Base-by-base conservation (phyloP, 2,888 invertebrate genomes). In the Cephus spinipes region DNA sequence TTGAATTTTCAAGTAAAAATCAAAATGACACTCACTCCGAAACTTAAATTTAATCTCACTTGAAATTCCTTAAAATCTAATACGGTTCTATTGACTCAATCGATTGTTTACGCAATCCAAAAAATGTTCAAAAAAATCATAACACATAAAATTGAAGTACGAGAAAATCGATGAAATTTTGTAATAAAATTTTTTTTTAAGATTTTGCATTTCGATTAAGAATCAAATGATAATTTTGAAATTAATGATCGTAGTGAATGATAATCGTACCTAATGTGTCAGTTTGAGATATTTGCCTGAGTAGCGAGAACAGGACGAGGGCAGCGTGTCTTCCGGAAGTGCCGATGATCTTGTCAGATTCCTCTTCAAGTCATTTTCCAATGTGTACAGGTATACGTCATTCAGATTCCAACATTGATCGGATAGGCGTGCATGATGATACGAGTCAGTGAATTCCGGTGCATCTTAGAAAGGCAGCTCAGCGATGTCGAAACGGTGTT, bases 11-110 rank as follows among this genome's bases (percentile, higher is more conserved):
- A 1, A 9, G 40, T 23, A 15, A 32, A 71, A 71, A 30, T 71
- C 71, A 32, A 31, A 31, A 71, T 15, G 71, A 71, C 71, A 71
- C 32, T 69, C 73, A 34, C 40, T 79, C 31, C 75, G 68, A 73
- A 34, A 73, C 80, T 84, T 80, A 75, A 75, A 80, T 34, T 78
- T 83, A 85, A 82, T 84, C 85, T 85, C 84, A 85, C 85, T 85
- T 81, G 77, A 35, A 35, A 69, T 40, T 69, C 35, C 78, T 80
- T 79, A 84, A 79, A 69, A 68, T 73, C 35, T 81, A 79, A 81
- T 76, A 35, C 77, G 11, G 75, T 68, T 80, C 73, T 9, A 23
- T 55, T 55, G 40, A 55, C 9, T 55, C 23, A 4, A 40, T 40
- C 40, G 23, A 55, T 9, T 9, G 40, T 9, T 23, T 0, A 9